Percentiles rank a stretch among this genome's conserved stretches.
Conservation (phyloP, 2,797 vertebrate genomes). For the Schizothorax lantsangensis region DNA sequence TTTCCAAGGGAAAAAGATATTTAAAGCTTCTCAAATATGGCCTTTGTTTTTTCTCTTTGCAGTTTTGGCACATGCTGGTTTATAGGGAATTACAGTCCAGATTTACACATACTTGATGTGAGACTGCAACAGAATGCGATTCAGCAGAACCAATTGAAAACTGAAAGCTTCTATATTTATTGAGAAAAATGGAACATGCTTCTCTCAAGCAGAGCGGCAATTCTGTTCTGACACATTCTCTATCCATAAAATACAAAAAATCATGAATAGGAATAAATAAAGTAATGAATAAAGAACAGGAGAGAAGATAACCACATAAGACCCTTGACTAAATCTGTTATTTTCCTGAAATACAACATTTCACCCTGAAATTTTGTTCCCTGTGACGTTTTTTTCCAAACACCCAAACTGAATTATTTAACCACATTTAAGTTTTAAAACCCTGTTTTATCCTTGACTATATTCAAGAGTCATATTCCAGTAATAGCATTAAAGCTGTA, state of each 20-base stretch:
- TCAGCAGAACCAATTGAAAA: background rate
- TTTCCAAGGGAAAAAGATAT: slow-evolving; percentile 90
- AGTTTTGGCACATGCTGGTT: slow-evolving; percentile 77
- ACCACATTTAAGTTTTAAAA: background rate
- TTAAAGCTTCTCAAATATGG: slow-evolving; percentile 95
- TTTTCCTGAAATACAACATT: slow-evolving; percentile 20
- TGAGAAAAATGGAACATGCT: slow-evolving; percentile 2
- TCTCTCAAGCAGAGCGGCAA: background rate
- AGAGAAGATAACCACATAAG: background rate
- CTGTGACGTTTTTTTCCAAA: background rate
- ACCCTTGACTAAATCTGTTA: background rate
- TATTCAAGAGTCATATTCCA: background rate
- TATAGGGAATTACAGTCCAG: slow-evolving; percentile 72
- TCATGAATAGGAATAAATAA: background rate
- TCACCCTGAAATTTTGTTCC: background rate
- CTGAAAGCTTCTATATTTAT: background rate
- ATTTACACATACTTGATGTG: slow-evolving; percentile 55
- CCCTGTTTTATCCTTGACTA: background rate
- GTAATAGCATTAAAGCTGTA: background rate
- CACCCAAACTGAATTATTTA: background rate
- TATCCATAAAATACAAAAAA: background rate
- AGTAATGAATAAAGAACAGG: background rate
- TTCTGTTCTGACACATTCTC: background rate
- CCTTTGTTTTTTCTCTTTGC: slow-evolving; percentile 79
- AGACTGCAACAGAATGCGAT: slow-evolving; percentile 10